phyloP scores from a whole-genome alignment of 2,113 vertebrate species.

The Proterorhinus semilunaris region DNA sequence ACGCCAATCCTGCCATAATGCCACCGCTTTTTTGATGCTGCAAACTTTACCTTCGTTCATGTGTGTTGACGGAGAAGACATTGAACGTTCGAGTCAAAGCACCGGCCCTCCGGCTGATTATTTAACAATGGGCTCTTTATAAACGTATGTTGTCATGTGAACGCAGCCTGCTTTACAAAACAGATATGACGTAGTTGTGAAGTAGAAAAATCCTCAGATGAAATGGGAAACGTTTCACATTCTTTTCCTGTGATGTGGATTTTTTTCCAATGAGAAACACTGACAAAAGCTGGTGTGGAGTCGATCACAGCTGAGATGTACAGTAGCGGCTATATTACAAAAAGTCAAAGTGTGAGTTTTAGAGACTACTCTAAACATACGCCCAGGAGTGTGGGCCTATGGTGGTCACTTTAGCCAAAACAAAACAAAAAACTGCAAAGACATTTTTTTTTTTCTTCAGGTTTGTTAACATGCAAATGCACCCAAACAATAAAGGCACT shows the following conservation, averaged over 20 bases:
- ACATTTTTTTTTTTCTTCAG: background rate
- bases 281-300: slow-evolving; percentile 23
- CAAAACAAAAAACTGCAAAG: rapidly evolving
- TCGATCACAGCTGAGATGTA: slow-evolving; percentile 27
- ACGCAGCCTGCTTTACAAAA: too few species aligned
- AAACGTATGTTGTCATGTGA: too few species aligned
- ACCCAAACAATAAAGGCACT: background rate
- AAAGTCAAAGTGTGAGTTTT: background rate
- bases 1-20: too few species aligned
- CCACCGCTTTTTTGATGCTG: too few species aligned
- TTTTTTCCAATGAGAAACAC: slow-evolving; percentile 9
- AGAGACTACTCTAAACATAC: background rate
- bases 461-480: background rate
- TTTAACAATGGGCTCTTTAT: too few species aligned
- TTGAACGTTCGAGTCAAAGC: too few species aligned
- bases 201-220: background rate
- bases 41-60: background rate
- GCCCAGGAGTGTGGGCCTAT: slow-evolving; percentile 29
- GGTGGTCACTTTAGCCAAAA: background rate
- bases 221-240: background rate
- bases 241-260: slow-evolving; percentile 15
- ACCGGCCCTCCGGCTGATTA: too few species aligned
- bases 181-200: background rate
- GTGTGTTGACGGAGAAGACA: too few species aligned
- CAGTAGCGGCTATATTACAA: background rate